A percentile compares a stretch with the other conserved stretches of the same genome.
Evolutionary conservation across 2,113 vertebrate genomes (phyloP).

Genomic region (Tychaedon coryphoeus): DNA sequence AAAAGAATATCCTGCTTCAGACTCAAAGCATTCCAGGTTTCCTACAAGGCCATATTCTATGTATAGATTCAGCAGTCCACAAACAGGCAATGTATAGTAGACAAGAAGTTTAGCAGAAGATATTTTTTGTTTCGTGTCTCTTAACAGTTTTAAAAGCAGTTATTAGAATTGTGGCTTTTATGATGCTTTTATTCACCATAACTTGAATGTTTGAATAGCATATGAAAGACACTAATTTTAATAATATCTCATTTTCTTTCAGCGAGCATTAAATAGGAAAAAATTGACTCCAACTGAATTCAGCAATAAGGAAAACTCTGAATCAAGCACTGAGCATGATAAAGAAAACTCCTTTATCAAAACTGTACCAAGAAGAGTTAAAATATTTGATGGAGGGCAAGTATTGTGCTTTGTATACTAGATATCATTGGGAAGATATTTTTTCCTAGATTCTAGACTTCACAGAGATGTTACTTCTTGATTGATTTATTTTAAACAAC

Average conservation of each 20-base stretch:
- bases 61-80: background rate
- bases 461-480: background rate
- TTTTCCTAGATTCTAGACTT: background rate
- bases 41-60: background rate
- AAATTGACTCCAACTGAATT: slow-evolving; percentile 79
- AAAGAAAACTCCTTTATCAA: slow-evolving; percentile 84
- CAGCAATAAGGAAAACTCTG: slow-evolving; percentile 84
- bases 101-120: background rate
- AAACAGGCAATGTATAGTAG: background rate
- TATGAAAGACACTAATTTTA: background rate
- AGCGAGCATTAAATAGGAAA: slow-evolving; percentile 77
- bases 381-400: slow-evolving; percentile 99
- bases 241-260: slow-evolving; percentile 70
- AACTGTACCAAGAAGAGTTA: slow-evolving; percentile 91
- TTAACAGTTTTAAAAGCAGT: background rate
- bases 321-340: slow-evolving; percentile 87
- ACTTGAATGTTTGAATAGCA: background rate
- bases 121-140: background rate
- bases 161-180: background rate
- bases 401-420: slow-evolving; percentile 69
- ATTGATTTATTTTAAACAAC: slow-evolving; percentile 24
- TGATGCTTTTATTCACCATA: background rate
- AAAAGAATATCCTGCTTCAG: background rate
- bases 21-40: background rate
- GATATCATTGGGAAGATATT: background rate